Conservation (phyloP, 2,113 vertebrate genomes). For the Python bivittatus region DNA sequence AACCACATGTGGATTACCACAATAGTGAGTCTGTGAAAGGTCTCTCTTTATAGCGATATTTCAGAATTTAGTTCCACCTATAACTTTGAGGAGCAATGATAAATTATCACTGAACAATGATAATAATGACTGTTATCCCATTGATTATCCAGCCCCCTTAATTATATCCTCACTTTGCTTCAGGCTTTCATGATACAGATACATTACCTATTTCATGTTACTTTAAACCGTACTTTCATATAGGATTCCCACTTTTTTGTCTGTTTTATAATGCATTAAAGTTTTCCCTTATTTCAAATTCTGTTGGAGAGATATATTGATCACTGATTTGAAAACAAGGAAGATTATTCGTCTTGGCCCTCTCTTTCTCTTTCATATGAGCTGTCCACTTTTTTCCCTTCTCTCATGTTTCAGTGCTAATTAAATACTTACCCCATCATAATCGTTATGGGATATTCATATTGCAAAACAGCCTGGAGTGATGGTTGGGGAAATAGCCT, state of each 20-base stretch:
- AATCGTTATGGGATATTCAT: background rate
- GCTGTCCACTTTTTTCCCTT: background rate
- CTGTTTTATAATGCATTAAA: background rate
- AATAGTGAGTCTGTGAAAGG: background rate
- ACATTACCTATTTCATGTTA: background rate
- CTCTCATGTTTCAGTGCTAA: background rate
- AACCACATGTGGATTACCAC: background rate
- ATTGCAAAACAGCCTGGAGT: background rate
- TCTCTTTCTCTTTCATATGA: background rate
- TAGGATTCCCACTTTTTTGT: background rate
- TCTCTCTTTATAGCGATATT: background rate
- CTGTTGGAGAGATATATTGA: background rate
- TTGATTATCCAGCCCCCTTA: background rate
- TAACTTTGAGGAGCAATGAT: background rate
- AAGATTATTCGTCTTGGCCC: background rate
- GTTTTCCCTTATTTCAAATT: background rate
- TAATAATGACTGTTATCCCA: background rate
- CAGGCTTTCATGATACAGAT: background rate
- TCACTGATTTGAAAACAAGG: background rate
- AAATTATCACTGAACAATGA: background rate
- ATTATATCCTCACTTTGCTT: background rate
- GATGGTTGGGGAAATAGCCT: background rate
- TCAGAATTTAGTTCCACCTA: background rate
- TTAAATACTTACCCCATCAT: background rate
- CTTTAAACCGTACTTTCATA: background rate